Percentiles rank a stretch among this genome's conserved stretches.
Evolutionary conservation across 2,888 invertebrate genomes (phyloP).

Genomic region (Oscheius sp.): DNA sequence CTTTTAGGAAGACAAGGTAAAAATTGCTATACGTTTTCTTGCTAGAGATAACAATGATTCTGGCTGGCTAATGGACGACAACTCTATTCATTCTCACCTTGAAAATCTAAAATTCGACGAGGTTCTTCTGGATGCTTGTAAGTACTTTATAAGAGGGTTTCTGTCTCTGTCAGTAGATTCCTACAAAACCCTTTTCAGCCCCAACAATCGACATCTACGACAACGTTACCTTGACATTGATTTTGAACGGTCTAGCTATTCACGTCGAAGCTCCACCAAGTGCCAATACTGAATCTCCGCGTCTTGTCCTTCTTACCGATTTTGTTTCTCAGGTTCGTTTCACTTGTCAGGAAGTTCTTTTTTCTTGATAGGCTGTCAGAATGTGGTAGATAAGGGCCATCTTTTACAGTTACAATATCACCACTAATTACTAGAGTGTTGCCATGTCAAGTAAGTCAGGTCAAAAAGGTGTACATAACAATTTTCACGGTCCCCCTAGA

Average conservation of each 20-base stretch:
- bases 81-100: slow-evolving; percentile 42
- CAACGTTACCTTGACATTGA: slow-evolving; percentile 42
- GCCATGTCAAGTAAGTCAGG: no score
- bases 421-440: no score
- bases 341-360: not conserved
- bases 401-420: not conserved
- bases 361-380: not conserved
- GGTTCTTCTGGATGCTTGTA: slow-evolving; percentile 42
- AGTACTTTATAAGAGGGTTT: not conserved
- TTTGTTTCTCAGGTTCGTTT: slow-evolving; percentile 51
- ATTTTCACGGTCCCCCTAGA: not conserved
- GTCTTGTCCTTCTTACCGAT: slow-evolving; percentile 56
- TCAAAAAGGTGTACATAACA: no score
- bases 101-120: slow-evolving; percentile 47
- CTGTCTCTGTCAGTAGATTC: not conserved
- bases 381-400: not conserved
- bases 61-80: slow-evolving; percentile 50
- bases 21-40: slow-evolving; percentile 50
- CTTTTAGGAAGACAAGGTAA: slow-evolving; percentile 30
- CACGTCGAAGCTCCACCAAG: slow-evolving; percentile 17
- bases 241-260: slow-evolving; percentile 36
- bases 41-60: slow-evolving; percentile 52
- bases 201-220: slow-evolving; percentile 39
- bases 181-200: not conserved
- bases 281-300: slow-evolving; percentile 35